Percentiles rank a stretch among this genome's conserved stretches.
phyloP scores from a whole-genome alignment of 2,113 vertebrate species.

The Melospiza melodia region DNA sequence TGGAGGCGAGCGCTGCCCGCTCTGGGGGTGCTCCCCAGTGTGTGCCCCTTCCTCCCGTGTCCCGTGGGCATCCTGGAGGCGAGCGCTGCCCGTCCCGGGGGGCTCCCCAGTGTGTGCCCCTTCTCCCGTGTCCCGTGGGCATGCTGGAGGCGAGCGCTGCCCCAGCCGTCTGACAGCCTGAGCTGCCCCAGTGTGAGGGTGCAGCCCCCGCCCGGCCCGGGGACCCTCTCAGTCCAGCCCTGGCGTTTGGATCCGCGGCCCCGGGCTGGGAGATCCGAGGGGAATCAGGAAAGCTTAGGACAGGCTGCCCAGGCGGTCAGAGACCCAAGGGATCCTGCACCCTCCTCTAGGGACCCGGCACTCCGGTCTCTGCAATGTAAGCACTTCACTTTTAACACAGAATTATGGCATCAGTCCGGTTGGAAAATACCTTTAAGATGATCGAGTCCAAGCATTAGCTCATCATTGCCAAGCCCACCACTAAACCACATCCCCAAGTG shows the following conservation, averaged over 20 bases:
- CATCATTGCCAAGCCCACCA: not conserved
- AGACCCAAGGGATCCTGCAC: not conserved
- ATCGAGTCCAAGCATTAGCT: not conserved
- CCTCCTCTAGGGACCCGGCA: not conserved
- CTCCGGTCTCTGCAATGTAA: too few relatives aligned
- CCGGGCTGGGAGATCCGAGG: not conserved
- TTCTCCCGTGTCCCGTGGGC: too few relatives aligned
- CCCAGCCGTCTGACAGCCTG: not conserved
- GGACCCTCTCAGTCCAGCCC: not conserved
- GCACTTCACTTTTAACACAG: accelerated
- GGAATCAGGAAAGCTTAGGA: not conserved
- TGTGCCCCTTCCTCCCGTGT: too few relatives aligned
- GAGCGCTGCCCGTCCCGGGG: too few relatives aligned
- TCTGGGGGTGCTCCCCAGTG: too few relatives aligned
- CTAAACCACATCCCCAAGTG: not conserved
- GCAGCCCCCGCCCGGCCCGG: not conserved
- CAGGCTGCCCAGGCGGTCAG: not conserved
- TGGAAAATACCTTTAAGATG: not conserved
- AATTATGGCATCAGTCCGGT: not conserved
- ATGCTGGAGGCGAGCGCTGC: not conserved
- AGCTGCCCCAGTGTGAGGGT: not conserved
- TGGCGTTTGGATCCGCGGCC: not conserved
- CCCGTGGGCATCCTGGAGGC: too few relatives aligned
- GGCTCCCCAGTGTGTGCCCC: too few relatives aligned
- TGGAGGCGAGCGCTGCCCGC: too few relatives aligned